Percentiles rank a stretch among this genome's conserved stretches.
These are phyloP conservation scores for Berghia stephanieae DNA, from an alignment of 1,140 invertebrate genomes.

Conservation along the genomic window DNA sequence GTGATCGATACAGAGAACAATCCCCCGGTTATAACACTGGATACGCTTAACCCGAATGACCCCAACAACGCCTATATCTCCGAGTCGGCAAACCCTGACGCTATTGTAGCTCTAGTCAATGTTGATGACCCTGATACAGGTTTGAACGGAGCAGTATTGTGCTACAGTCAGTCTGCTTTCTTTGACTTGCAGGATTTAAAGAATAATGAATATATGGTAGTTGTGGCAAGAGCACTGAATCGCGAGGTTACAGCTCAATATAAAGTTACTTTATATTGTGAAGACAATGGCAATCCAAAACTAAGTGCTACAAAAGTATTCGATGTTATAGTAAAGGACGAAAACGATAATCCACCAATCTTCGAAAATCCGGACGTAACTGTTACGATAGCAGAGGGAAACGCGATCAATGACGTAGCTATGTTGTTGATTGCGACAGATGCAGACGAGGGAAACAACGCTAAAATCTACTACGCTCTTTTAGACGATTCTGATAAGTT, in stretches of 20 bases:
- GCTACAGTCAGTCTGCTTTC: slow-evolving; percentile 75
- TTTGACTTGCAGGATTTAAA: slow-evolving; percentile 41
- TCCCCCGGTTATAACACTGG: slow-evolving; percentile 85
- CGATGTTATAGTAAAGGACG: slow-evolving; percentile 88
- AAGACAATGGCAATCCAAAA: slow-evolving; percentile 79
- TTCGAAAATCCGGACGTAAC: slow-evolving; percentile 82
- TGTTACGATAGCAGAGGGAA: slow-evolving; percentile 41
- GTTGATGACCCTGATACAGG: slow-evolving; percentile 41
- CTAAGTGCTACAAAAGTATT: slow-evolving; percentile 81
- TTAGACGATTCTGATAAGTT: slow-evolving; percentile 40
- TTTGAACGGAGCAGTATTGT: slow-evolving; percentile 62
- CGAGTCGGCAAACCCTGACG: slow-evolving; percentile 82
- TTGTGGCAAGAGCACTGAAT: slow-evolving; percentile 38
- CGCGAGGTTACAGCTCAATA: slow-evolving; percentile 38
- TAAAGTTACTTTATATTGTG: slow-evolving; percentile 45
- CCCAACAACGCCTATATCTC: slow-evolving; percentile 90
- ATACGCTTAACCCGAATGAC: slow-evolving; percentile 83
- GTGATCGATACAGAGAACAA: slow-evolving; percentile 84
- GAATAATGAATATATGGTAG: slow-evolving; percentile 37
- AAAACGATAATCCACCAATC: slow-evolving; percentile 94
- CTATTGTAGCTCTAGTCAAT: slow-evolving; percentile 40
- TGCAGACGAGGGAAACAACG: slow-evolving; percentile 87
- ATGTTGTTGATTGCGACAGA: slow-evolving; percentile 83
- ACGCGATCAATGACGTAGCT: slow-evolving; percentile 40
- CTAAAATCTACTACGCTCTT: slow-evolving; percentile 64